Evolutionary conservation across 92 coral and sea anemone genomes (phyloP).

Genomic region (Plumapathes pennacea): DNA sequence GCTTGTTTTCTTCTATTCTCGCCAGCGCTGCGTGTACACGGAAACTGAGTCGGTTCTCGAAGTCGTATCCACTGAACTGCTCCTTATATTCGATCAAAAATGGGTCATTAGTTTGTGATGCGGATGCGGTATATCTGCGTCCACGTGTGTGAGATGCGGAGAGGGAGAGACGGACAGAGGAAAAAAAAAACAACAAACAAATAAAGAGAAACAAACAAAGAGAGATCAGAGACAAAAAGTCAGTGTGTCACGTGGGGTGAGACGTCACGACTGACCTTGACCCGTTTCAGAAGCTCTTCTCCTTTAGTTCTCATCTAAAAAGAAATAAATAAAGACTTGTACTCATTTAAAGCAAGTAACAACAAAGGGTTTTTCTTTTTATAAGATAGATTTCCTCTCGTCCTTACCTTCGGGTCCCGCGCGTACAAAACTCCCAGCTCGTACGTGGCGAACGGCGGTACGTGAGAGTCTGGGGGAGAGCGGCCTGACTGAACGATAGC

Average conservation of each 20-base stretch:
- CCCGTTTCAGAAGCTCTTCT: slow-evolving; percentile 69
- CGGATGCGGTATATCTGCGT: too few relatives aligned
- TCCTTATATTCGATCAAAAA: too few relatives aligned
- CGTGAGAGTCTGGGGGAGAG: slow-evolving; percentile 84
- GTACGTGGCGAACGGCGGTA: slow-evolving; percentile 85
- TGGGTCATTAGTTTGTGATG: too few relatives aligned
- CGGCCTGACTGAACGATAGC: slow-evolving; percentile 75
- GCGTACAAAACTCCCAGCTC: slow-evolving; percentile 94
- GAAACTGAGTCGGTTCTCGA: slow-evolving; percentile 90
- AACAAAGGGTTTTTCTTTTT: background rate
- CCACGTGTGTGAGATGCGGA: too few relatives aligned
- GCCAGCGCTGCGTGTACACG: slow-evolving; percentile 88
- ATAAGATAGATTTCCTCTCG: background rate
- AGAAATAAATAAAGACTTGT: background rate
- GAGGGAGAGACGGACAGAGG: background rate
- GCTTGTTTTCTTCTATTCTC: slow-evolving; percentile 64
- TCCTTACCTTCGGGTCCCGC: slow-evolving; percentile 65
- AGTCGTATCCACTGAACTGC: slow-evolving; percentile 86
- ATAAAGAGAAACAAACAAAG: background rate
- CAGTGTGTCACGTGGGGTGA: background rate
- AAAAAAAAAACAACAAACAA: background rate
- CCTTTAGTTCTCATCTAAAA: slow-evolving; percentile 75
- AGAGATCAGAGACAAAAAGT: background rate
- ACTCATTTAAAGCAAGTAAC: background rate
- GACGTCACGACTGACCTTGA: slow-evolving; percentile 59